Base-by-base conservation (phyloP, 2,888 invertebrate species). In the Auanema sp. region DNA sequence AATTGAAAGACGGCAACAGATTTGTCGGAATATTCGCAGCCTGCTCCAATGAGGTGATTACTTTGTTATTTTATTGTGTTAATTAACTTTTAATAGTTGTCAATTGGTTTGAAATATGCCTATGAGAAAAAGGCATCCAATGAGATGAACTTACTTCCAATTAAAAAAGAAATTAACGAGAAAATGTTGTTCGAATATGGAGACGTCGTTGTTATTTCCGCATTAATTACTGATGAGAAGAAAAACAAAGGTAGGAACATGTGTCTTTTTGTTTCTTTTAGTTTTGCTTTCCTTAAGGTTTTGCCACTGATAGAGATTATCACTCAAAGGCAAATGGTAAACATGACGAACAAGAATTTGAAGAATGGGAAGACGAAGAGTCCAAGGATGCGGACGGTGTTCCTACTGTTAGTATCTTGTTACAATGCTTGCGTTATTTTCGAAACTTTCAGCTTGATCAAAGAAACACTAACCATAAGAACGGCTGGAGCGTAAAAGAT, bases 401-500 rank as follows among this genome's bases (percentile, higher is more conserved):
- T 14, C 16, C 10, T 5, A 33, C 33, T 33, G 33, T 33, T 5
- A 33, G 16, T 47, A 5, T 47, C 10, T 47, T 47, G 3, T 6
- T 5, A 47, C 16, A 5, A 10, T 47, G 47, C 21, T 47, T 47
- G 3, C 10, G 10, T 52, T 52, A 23, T 52, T 52, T 52, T 16
- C n/a, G 2, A 8, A 52, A 23, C 16, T n/a, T 51, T 21, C 23
- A 62, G 63, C 58, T 47, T 5, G 58, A 58, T 24, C 43, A 40
- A 18, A 24, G 42, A 11, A 60, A 61, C 14, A 53, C 41, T 42
- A 57, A 64, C 40, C 63, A 65, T 16, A 63, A 62, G 14, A 67
- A 69, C 47, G 71, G 68, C n/a, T 97, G 97, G 96, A 92, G 94
- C 87, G 91, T 91, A 1, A 90, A 91, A 85, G 95, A 96, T 77